Evolutionary conservation across 2,113 vertebrate genomes (phyloP).

Genomic region (Gavia stellata): DNA sequence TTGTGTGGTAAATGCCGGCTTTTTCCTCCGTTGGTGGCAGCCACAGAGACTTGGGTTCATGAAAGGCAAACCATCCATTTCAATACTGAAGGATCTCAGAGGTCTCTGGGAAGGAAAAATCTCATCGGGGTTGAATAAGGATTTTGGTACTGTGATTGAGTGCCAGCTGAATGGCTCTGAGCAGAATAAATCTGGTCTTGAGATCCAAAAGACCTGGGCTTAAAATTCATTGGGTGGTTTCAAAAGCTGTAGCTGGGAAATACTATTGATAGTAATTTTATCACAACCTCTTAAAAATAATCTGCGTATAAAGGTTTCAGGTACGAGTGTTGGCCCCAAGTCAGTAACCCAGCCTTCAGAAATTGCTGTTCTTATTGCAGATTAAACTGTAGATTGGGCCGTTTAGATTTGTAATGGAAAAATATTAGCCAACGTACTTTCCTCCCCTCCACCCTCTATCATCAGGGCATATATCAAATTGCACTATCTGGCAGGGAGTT

Average conservation of each 20-base stretch:
- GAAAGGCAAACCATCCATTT: slow-evolving; percentile 40
- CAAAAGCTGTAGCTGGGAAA: background rate
- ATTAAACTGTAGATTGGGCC: slow-evolving; percentile 35
- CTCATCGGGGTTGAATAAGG: slow-evolving; percentile 12
- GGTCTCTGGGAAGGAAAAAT: slow-evolving; percentile 30
- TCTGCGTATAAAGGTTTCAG: background rate
- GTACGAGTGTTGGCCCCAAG: background rate
- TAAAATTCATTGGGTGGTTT: background rate
- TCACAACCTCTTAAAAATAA: background rate
- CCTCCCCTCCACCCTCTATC: slow-evolving; percentile 60
- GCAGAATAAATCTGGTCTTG: background rate
- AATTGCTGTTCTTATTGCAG: slow-evolving; percentile 11
- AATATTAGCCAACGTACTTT: slow-evolving; percentile 60
- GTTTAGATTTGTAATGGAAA: slow-evolving; percentile 70
- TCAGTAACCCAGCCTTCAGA: slow-evolving; percentile 21
- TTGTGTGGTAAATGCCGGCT: slow-evolving; percentile 36
- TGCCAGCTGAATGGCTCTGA: background rate
- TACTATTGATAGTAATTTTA: background rate
- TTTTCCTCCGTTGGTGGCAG: slow-evolving; percentile 44
- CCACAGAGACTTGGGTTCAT: slow-evolving; percentile 8
- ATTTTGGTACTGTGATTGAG: background rate
- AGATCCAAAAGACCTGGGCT: background rate
- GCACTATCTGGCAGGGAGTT: slow-evolving; percentile 61
- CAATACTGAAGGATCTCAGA: slow-evolving; percentile 12
- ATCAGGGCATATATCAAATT: slow-evolving; percentile 61